Percentiles rank a stretch among this genome's conserved stretches.
Evolutionary conservation across 2,888 invertebrate species (phyloP).

Genomic region (Aleiodes alternator): DNA sequence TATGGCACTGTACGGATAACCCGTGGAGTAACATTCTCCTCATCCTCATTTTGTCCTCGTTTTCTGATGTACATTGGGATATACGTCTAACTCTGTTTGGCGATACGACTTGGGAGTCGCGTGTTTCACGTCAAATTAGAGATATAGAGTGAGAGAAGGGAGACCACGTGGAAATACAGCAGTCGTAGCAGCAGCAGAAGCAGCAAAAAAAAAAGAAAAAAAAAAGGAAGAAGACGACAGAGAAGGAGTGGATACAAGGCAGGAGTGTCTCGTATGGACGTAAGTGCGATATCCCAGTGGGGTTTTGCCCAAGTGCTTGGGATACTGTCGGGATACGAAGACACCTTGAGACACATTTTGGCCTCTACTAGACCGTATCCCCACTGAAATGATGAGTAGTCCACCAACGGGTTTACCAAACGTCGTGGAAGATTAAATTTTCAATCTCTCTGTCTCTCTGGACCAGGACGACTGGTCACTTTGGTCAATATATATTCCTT

Average conservation of each 20-base stretch:
- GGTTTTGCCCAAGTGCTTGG: constrained; percentile 28
- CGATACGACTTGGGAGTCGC: constrained; percentile 48
- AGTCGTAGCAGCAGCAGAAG: constrained; percentile 2
- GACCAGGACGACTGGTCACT: neutral
- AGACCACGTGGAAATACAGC: constrained; percentile 35
- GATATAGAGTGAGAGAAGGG: constrained; percentile 37
- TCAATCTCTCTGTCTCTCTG: neutral
- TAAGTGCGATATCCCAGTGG: constrained; percentile 11
- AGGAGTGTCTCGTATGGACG: constrained; percentile 16
- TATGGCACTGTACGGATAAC: constrained; percentile 14
- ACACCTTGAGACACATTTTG: constrained; percentile 27
- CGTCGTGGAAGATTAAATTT: constrained; percentile 25
- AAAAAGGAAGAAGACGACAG: constrained; percentile 18
- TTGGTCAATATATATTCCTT: no score
- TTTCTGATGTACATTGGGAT: constrained; percentile 39
- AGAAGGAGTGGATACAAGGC: constrained; percentile 23
- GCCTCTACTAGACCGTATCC: constrained; percentile 20
- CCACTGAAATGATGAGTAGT: constrained; percentile 26
- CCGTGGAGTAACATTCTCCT: constrained; percentile 30
- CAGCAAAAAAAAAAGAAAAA: neutral
- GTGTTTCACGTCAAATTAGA: constrained; percentile 58
- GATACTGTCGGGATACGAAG: constrained; percentile 17
- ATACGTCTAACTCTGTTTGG: constrained; percentile 43
- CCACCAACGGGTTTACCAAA: constrained; percentile 20
- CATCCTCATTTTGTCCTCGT: constrained; percentile 46